Percentiles rank a stretch among this genome's conserved stretches.
Conservation (phyloP, 23 tunicate species). For the Corella eumyota region DNA sequence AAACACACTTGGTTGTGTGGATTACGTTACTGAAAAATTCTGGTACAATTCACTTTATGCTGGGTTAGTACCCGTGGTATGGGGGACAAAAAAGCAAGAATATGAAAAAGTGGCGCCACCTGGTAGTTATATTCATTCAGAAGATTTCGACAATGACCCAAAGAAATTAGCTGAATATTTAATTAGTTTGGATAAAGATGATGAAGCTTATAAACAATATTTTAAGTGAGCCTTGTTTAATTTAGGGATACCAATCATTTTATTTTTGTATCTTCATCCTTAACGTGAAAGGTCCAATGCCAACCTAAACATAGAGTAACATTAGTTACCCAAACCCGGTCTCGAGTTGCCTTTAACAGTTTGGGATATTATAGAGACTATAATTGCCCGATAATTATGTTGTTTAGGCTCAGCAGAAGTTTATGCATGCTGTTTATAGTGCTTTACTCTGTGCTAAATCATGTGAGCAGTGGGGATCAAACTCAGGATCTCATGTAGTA, state of each 20-base stretch:
- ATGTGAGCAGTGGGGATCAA: too few relatives aligned
- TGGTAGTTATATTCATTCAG: slow-evolving; percentile 38
- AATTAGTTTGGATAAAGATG: slow-evolving; percentile 24
- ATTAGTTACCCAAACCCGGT: too few relatives aligned
- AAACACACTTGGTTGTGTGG: slow-evolving; percentile 33
- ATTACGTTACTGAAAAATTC: slow-evolving; percentile 53
- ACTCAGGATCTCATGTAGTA: too few relatives aligned
- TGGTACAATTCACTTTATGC: slow-evolving; percentile 29
- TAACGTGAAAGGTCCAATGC: too few relatives aligned
- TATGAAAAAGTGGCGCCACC: slow-evolving; percentile 34
- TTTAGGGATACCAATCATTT: neutral
- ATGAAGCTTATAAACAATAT: slow-evolving; percentile 56
- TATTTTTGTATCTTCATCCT: neutral
- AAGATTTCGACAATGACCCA: slow-evolving; percentile 39
- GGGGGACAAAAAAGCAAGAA: slow-evolving; percentile 15
- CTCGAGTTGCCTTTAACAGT: too few relatives aligned
- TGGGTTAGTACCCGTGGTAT: slow-evolving; percentile 39
- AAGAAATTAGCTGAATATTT: slow-evolving; percentile 23
- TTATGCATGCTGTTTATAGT: too few relatives aligned
- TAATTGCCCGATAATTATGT: too few relatives aligned
- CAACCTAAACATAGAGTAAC: too few relatives aligned
- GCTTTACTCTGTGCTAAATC: too few relatives aligned
- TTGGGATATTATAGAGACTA: too few relatives aligned
- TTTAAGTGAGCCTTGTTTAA: slow-evolving; percentile 8
- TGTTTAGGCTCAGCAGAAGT: too few relatives aligned